Percentiles rank a stretch among this genome's conserved stretches.
phyloP scores from a whole-genome alignment of 2,113 vertebrate genomes.

The Murina feae region DNA sequence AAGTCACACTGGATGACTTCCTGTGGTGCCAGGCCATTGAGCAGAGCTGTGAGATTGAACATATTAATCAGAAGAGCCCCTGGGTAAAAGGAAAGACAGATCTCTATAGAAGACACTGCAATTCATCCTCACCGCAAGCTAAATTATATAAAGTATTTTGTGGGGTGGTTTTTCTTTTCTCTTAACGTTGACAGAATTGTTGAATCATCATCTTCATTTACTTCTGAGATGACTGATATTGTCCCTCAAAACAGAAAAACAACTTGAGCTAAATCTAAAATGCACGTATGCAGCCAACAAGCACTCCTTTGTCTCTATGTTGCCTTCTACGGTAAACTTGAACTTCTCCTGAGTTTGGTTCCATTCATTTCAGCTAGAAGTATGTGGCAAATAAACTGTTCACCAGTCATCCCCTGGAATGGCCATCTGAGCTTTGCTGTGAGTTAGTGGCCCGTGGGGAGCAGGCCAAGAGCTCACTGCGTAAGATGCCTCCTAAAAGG shows the following conservation, averaged over 20 bases:
- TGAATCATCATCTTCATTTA: background rate
- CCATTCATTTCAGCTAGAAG: background rate
- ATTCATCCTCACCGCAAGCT: background rate
- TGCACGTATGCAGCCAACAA: background rate
- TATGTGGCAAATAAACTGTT: background rate
- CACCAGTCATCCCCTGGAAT: background rate
- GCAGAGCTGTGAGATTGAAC: background rate
- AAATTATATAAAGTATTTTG: background rate
- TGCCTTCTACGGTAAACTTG: background rate
- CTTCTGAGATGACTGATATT: background rate
- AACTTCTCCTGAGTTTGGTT: background rate
- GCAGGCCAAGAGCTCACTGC: background rate
- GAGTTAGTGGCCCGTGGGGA: constrained; percentile 19
- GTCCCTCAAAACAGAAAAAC: background rate
- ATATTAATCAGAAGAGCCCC: background rate
- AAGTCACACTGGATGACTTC: background rate
- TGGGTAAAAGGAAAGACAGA: background rate
- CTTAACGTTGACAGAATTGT: background rate
- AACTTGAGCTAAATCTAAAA: background rate
- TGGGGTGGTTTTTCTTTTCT: background rate
- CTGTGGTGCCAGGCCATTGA: background rate
- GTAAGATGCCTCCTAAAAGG: constrained; percentile 22
- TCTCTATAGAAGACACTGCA: background rate
- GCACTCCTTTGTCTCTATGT: background rate
- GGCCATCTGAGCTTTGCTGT: background rate